Evolutionary conservation across 2,113 vertebrate species (phyloP), one percentile per base, ranked within the genome.

Genomic region (Rhinoptilus africanus): DNA sequence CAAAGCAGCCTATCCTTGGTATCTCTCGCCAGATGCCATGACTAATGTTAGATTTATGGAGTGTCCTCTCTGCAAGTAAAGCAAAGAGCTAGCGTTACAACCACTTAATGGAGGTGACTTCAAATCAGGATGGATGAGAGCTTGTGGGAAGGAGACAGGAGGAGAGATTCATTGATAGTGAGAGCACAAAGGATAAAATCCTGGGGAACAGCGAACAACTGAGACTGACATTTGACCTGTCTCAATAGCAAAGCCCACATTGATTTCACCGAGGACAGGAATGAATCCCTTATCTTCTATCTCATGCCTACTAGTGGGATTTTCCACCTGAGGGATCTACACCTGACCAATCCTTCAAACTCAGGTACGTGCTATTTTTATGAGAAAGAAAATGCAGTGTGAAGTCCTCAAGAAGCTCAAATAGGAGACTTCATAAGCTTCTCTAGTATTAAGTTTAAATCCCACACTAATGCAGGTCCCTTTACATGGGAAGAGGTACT

Each of bases 11-110:
- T 87, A 60, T 93, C 93, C 93, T 85, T 79, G 93, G 69, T 72
- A 91, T 60, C 69, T 82, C 87, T 88, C 8, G 1, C 48, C 96
- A 94, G 87, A 64, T 92, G 56, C 94, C 94, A 95, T 96, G 94
- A 92, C 96, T 96, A 97, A 96, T 96, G 96, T 79, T 56, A 96
- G 94, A 96, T 97, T 96, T 96, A 96, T 96, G 93, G 92, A 96
- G 94, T 96, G 96, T 89, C 89, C 93, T 89, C 96, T 91, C 87
- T 2, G 39, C 96, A 66, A 88, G 93, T 78, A 90, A 91, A 97
- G 94, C 47, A n/a, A 34, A 92, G 94, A 43, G 56, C 93, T 18
- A 32, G 89, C 35, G 56, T 91, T 92, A 47, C 93, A 95, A 68
- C 88, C 93, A 69, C 96, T 96, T 97, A 96, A 56, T 73, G 66